Base-by-base conservation (phyloP, 2,113 vertebrate genomes). In the Hippocampus zosterae region DNA sequence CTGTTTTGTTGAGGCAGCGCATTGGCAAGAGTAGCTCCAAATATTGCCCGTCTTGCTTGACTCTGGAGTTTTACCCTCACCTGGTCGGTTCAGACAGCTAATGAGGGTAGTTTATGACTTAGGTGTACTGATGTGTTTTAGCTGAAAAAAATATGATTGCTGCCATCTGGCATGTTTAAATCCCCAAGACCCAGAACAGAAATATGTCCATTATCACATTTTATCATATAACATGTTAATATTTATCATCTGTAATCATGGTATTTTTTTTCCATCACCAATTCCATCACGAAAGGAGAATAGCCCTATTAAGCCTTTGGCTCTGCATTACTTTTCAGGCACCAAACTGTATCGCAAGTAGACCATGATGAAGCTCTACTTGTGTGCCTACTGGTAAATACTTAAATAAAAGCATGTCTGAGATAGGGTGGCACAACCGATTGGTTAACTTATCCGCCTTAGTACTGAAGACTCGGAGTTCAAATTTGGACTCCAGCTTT, bases 1-100 rank as follows among this genome's bases (percentile, higher is more conserved):
- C 1, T 2, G 63, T 76, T 84, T 62, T 73, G 61, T 70, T 84
- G 53, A 69, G 61, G 69, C 8, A 56, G 66, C 29, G 40, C 59
- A 25, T 72, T 40, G 42, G 74, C 68, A 62, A 29, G 1, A 56
- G 21, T 69, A 68, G 63, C 9, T 13, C 44, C 18, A 48, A 76
- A 52, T 33, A 5, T 50, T 10, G 42, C 42, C 37, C 37, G 53
- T 16, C 46, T 72, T 65, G 19, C n/a, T 60, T 2, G 25, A 59
- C 9, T 41, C 44, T 61, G 3, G 2, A 66, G 61, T 68, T 75
- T 67, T 63, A 70, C 42, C 56, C 69, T 10, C 29, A 27, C 37
- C 21, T 69, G 53, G 59, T 9, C 6, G 60, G 71, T 71, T 65
- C 41, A 66, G 1, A 61, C 19, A 61, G 29, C 13, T 37, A 61